Conservation (phyloP, 2,797 vertebrate species). For the Notolepis coatsorum region DNA sequence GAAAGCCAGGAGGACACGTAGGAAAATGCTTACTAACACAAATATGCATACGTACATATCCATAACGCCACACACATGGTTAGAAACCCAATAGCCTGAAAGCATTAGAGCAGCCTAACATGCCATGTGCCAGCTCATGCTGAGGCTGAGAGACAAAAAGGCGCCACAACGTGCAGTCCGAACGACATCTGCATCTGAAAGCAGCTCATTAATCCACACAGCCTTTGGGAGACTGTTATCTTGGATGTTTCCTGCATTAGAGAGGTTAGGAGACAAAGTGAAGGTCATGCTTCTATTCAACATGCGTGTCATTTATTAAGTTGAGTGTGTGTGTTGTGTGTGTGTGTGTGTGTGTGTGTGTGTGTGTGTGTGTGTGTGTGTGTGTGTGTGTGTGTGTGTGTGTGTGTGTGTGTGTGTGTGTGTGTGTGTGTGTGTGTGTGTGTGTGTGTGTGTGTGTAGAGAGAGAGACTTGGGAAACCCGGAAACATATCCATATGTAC, state of each 20-base stretch:
- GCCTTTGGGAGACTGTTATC: conserved; percentile 9
- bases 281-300: conserved; percentile 48
- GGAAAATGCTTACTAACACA: conserved; percentile 43
- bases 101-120: conserved; percentile 54
- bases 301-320: conserved; percentile 48
- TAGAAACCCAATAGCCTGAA: conserved; percentile 40
- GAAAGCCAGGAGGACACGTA: conserved; percentile 53
- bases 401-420: too few relatives aligned
- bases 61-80: conserved; percentile 29
- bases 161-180: conserved; percentile 24
- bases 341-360: too few relatives aligned
- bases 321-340: too few relatives aligned
- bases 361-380: too few relatives aligned
- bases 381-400: too few relatives aligned
- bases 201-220: conserved; percentile 24
- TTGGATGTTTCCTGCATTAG: conserved; percentile 36
- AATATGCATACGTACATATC: conserved; percentile 29
- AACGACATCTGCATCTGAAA: conserved; percentile 48
- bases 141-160: conserved; percentile 18
- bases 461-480: conserved; percentile 25
- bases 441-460: too few relatives aligned
- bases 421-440: too few relatives aligned
- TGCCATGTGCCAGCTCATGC: conserved; percentile 61
- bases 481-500: conserved; percentile 14
- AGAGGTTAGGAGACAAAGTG: conserved; percentile 36